These are phyloP conservation scores for Hesperophylax magnus DNA, from an alignment of 1,140 invertebrate genomes.

Conservation along the genomic window DNA sequence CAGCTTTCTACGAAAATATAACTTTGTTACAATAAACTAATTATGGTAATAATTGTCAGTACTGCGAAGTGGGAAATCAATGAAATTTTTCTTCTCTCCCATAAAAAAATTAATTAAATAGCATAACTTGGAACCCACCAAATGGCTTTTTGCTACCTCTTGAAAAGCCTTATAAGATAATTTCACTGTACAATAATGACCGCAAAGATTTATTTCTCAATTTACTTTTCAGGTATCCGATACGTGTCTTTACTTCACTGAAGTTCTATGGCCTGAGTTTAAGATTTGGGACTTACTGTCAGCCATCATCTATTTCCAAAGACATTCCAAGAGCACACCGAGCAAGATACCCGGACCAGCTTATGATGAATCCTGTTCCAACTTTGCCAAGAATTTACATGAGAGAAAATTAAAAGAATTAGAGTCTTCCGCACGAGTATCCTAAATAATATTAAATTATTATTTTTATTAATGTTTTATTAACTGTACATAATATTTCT, in stretches of 20 bases:
- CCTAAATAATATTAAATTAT: background rate
- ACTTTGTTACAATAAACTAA: too few relatives aligned
- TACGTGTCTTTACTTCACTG: constrained; percentile 83
- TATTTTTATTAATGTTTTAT: too few relatives aligned
- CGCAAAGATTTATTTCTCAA: too few relatives aligned
- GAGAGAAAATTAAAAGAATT: constrained; percentile 32
- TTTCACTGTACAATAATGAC: too few relatives aligned
- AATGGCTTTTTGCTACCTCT: too few relatives aligned
- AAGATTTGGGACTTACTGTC: constrained; percentile 90
- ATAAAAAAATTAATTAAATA: too few relatives aligned
- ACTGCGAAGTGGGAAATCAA: too few relatives aligned
- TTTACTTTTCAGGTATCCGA: constrained; percentile 72
- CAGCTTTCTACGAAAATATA: too few relatives aligned
- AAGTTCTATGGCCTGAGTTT: constrained; percentile 95
- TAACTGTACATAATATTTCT: constrained; percentile 17
- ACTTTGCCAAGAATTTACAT: background rate
- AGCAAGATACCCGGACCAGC: background rate
- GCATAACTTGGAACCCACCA: too few relatives aligned
- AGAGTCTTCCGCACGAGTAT: constrained; percentile 5
- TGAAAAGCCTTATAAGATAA: too few relatives aligned
- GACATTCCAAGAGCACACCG: constrained; percentile 53
- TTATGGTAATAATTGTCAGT: too few relatives aligned
- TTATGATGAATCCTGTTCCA: background rate
- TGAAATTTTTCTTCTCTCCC: too few relatives aligned
- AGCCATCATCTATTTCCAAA: constrained; percentile 90